A percentile compares a stretch with the other conserved stretches of the same genome.
These are phyloP conservation scores for Ceratina australensis DNA, from an alignment of 1,140 invertebrate genomes.

Conservation along the genomic window DNA sequence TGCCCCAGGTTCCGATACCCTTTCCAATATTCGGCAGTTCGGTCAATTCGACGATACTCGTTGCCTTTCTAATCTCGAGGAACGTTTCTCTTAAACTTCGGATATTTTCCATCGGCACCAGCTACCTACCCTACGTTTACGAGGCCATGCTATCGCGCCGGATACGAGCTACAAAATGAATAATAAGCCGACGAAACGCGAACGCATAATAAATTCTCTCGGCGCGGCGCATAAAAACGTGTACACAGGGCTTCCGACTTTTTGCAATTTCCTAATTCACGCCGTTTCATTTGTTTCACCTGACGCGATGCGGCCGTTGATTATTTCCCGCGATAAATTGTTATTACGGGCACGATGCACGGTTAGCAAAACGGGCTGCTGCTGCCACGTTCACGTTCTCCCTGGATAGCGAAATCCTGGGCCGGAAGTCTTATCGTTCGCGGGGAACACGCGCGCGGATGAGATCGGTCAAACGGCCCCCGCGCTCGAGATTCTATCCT, in stretches of 20 bases:
- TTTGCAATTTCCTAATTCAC: slow-evolving; percentile 21
- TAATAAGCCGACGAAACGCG: slow-evolving; percentile 4
- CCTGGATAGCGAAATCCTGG: slow-evolving; percentile 33
- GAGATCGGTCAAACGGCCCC: slow-evolving; percentile 31
- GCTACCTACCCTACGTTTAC: no score
- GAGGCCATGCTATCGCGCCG: neutral
- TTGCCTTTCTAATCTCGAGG: neutral
- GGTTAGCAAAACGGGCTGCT: neutral
- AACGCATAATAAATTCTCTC: slow-evolving; percentile 33
- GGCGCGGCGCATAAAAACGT: neutral
- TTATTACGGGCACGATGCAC: slow-evolving; percentile 14
- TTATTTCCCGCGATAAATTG: slow-evolving; percentile 34
- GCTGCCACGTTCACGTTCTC: slow-evolving; percentile 13
- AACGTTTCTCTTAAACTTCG: neutral
- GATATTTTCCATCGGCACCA: slow-evolving; percentile 1
- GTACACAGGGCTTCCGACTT: neutral
- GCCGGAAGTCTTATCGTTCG: slow-evolving; percentile 43
- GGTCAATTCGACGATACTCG: neutral
- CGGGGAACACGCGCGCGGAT: slow-evolving; percentile 23
- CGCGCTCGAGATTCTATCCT: slow-evolving; percentile 34
- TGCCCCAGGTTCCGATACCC: neutral
- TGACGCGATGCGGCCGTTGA: neutral
- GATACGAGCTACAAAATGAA: neutral
- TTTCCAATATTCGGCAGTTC: neutral
- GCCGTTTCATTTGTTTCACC: slow-evolving; percentile 22